Evolutionary conservation across 2,113 vertebrate species (phyloP).

Genomic region (Mionectes macconnelli): DNA sequence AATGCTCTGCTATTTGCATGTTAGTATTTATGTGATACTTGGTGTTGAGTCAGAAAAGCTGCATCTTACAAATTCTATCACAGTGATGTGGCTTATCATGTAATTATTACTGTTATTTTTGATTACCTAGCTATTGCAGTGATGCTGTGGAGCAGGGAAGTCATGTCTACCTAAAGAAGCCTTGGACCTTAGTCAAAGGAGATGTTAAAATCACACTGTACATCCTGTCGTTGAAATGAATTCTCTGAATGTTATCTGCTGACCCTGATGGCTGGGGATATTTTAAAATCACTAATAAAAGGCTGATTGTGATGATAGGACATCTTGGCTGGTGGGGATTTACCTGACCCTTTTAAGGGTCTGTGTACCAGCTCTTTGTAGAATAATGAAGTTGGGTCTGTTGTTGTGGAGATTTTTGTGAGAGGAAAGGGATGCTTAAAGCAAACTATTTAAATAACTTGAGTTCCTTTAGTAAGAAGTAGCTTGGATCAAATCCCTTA

Average conservation of each 20-base stretch:
- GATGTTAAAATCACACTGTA: neutral
- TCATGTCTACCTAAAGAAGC: neutral
- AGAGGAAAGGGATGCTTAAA: neutral
- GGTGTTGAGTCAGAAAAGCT: neutral
- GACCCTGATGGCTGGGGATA: neutral
- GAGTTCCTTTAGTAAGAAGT: neutral
- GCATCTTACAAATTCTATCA: neutral
- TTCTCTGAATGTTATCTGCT: neutral
- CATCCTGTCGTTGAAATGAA: neutral
- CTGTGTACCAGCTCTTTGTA: neutral
- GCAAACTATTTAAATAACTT: neutral
- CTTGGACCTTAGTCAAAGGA: neutral
- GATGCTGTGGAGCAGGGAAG: neutral
- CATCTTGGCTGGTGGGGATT: neutral
- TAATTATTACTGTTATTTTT: neutral
- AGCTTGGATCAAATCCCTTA: neutral
- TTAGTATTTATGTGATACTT: accelerated
- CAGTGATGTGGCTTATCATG: accelerated
- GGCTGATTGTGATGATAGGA: neutral
- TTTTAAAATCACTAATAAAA: neutral
- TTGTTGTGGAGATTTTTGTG: neutral
- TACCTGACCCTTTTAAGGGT: neutral
- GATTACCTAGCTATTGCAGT: neutral
- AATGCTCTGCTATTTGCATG: neutral
- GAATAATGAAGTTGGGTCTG: too few species aligned